These are phyloP conservation scores for Arvicanthis niloticus DNA, from an alignment of 2,113 vertebrate genomes.

Conservation along the genomic window DNA sequence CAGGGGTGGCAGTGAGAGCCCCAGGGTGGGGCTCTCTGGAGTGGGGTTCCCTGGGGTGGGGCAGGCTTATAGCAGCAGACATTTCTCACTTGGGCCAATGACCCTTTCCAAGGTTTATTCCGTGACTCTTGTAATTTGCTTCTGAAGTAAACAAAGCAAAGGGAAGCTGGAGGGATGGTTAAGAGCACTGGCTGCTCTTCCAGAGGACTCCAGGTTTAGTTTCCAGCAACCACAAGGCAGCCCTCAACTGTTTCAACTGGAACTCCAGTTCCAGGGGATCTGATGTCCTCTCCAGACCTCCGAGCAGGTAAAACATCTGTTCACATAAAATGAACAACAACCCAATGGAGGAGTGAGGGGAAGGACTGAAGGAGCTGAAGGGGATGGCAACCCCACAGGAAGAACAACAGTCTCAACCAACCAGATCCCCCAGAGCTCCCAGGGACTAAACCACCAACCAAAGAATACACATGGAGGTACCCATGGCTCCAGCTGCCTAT, in stretches of 20 bases:
- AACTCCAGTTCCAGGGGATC: not conserved
- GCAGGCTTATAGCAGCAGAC: not conserved
- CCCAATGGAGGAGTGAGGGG: too few relatives aligned
- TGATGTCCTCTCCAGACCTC: not conserved
- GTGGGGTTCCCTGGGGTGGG: too few relatives aligned
- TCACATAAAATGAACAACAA: not conserved
- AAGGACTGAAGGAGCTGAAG: too few relatives aligned
- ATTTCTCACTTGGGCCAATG: not conserved
- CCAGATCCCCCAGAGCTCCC: too few relatives aligned
- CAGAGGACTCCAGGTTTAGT: not conserved
- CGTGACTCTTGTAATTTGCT: not conserved
- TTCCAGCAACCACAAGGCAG: not conserved
- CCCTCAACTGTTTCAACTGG: not conserved
- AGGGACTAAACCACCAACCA: too few relatives aligned
- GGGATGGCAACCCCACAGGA: too few relatives aligned
- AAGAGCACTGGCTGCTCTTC: not conserved
- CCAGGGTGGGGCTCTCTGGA: not conserved
- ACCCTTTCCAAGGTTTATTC: conserved; percentile 26
- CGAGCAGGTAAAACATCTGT: not conserved
- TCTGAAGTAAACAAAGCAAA: not conserved
- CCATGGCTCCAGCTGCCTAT: too few relatives aligned
- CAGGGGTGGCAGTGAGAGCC: not conserved
- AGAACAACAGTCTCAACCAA: too few relatives aligned
- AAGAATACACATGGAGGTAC: too few relatives aligned
- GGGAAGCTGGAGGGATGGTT: not conserved